These are phyloP conservation scores for Camponotus fellah DNA, from an alignment of 2,888 invertebrate species.

Conservation along the genomic window DNA sequence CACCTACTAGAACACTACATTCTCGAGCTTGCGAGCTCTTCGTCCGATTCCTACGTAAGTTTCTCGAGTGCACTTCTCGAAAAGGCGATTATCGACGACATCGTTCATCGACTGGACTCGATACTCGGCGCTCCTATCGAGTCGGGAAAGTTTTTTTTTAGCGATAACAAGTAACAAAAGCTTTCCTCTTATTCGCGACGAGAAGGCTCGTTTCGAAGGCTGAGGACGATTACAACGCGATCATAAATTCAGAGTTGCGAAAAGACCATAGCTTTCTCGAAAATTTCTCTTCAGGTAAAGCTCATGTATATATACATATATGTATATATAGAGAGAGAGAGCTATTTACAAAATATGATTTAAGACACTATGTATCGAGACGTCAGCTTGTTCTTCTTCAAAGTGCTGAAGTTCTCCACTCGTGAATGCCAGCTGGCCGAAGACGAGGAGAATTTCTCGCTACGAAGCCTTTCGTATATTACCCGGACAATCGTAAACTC, in stretches of 20 bases:
- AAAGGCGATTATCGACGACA: slow-evolving; percentile 15
- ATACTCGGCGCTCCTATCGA: neutral
- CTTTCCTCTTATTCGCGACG: neutral
- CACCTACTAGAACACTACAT: slow-evolving; percentile 55
- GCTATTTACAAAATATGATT: slow-evolving; percentile 23
- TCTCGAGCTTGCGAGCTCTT: slow-evolving; percentile 52
- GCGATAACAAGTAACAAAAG: slow-evolving; percentile 8
- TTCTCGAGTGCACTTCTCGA: slow-evolving; percentile 12
- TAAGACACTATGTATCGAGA: neutral
- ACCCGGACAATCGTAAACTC: neutral
- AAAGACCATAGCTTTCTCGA: neutral
- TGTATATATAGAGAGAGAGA: neutral
- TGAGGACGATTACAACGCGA: slow-evolving; percentile 5
- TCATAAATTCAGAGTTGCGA: slow-evolving; percentile 11
- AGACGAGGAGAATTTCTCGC: slow-evolving; percentile 14
- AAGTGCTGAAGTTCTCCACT: neutral
- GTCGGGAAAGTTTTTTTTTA: neutral
- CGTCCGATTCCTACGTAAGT: neutral
- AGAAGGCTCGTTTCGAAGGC: slow-evolving; percentile 20
- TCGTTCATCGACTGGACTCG: slow-evolving; percentile 12
- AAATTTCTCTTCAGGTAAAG: slow-evolving; percentile 17
- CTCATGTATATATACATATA: neutral
- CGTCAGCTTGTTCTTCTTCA: neutral
- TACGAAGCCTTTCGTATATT: neutral
- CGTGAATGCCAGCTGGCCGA: slow-evolving; percentile 26